Percentiles rank a stretch among this genome's conserved stretches.
Conservation (phyloP, 2,797 vertebrate genomes). For the Cryptoblepharus egeriae region DNA sequence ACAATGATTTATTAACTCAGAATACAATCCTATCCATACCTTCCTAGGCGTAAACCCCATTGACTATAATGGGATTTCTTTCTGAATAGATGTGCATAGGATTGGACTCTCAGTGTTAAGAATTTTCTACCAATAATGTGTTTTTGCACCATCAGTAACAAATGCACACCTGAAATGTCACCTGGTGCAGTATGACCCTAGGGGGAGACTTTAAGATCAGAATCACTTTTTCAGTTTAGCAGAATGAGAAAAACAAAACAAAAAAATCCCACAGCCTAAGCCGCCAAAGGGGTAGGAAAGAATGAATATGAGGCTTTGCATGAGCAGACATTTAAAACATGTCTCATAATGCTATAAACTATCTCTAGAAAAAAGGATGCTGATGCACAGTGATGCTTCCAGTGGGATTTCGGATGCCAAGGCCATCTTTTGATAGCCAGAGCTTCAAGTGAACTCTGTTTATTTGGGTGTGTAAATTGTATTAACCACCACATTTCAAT, state of each 20-base stretch:
- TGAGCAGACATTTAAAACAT: neutral
- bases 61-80: no score
- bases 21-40: no score
- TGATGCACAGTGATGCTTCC: neutral
- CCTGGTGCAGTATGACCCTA: no score
- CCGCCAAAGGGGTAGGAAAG: no score
- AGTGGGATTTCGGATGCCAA: neutral
- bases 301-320: neutral
- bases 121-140: no score
- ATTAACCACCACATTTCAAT: neutral
- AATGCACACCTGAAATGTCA: no score
- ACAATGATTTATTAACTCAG: no score
- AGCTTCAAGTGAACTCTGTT: conserved; percentile 6
- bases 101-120: no score
- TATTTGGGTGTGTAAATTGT: conserved; percentile 8
- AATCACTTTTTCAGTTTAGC: neutral
- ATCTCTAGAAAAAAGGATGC: neutral
- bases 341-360: conserved; percentile 7
- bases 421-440: neutral
- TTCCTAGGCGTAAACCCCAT: no score
- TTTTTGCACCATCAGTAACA: no score
- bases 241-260: neutral
- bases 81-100: no score
- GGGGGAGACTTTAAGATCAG: neutral
- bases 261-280: neutral